Base-by-base conservation (phyloP, 2,888 invertebrate genomes). In the Trissolcus japonicus region DNA sequence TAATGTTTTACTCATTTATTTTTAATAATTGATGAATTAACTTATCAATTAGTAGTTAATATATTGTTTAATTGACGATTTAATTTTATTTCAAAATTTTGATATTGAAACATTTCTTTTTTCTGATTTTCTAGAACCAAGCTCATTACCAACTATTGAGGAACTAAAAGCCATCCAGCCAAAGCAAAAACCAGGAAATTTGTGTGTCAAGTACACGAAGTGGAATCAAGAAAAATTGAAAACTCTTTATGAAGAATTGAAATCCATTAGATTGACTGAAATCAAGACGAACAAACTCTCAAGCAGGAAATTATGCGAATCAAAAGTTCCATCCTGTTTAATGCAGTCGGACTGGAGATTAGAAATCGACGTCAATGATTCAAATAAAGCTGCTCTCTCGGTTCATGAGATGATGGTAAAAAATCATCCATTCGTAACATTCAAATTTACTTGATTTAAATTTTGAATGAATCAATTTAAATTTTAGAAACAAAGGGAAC, bases 401-500 rank as follows among this genome's bases (percentile, higher is more conserved):
- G 11, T 35, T 35, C 9, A 35, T 35, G 35, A 35, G 35, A 35
- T 35, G 35, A 35, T 35, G 35, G 16, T 46, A 46, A 16, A 46
- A 46, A 9, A 46, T 46, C 11, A 16, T 3, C 1, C 14, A 46
- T 6, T 46, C 9, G 14, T 46, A 11, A 14, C 14, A 46, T 14
- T 46, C 0, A 11, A 11, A 35, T 7, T 9, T 35, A 4, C 9
- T 48, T 9, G 14, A 56, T 11, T 55, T 25, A 76, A 57, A 59
- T 16, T n/a, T 57, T n/a, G 29, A 48, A 16, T 48, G 16, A 16
- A 4, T 48, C 7, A 35, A 51, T 51, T 43, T 11, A 54, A 79
- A 0, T 81, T 51, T 6, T 19, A 94, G 94, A 94, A 95, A 91
- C 93, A 92, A 85, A 93, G 94, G 86, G 94, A 94, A 0, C 91